These are phyloP conservation scores for Brachyrhaphis roseni DNA, from an alignment of 2,797 vertebrate species.

Conservation along the genomic window DNA sequence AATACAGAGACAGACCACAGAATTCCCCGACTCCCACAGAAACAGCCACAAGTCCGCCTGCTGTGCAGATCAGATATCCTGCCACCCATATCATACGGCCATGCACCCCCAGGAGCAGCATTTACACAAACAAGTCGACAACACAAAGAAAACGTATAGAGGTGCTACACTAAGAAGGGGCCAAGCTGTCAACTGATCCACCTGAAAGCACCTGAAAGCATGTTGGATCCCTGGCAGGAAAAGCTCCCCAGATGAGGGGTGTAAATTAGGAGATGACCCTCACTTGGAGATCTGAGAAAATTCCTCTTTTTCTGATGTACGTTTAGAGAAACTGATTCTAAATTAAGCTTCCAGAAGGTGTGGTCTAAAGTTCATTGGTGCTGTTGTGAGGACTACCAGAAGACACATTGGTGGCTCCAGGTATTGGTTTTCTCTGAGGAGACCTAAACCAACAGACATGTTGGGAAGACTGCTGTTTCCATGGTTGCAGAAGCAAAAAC, in stretches of 20 bases:
- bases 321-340: background rate
- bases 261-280: background rate
- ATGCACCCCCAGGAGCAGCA: constrained; percentile 40
- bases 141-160: constrained; percentile 31
- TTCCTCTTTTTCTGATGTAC: background rate
- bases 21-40: constrained; percentile 76
- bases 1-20: constrained; percentile 65
- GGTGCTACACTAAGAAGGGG: constrained; percentile 28
- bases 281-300: background rate
- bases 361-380: background rate
- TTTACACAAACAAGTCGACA: constrained; percentile 54
- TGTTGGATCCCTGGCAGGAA: background rate
- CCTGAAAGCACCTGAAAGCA: background rate
- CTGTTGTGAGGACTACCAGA: background rate
- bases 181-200: background rate
- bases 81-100: constrained; percentile 51
- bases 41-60: constrained; percentile 70
- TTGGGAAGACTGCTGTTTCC: background rate
- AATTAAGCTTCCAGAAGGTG: background rate
- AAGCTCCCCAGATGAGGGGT: background rate
- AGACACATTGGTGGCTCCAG: background rate
- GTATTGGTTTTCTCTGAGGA: background rate
- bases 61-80: constrained; percentile 69
- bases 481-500: background rate
- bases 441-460: background rate